A percentile compares a stretch with the other conserved stretches of the same genome.
These are phyloP conservation scores for Jaculus jaculus DNA, from an alignment of 2,113 vertebrate species.

Conservation along the genomic window DNA sequence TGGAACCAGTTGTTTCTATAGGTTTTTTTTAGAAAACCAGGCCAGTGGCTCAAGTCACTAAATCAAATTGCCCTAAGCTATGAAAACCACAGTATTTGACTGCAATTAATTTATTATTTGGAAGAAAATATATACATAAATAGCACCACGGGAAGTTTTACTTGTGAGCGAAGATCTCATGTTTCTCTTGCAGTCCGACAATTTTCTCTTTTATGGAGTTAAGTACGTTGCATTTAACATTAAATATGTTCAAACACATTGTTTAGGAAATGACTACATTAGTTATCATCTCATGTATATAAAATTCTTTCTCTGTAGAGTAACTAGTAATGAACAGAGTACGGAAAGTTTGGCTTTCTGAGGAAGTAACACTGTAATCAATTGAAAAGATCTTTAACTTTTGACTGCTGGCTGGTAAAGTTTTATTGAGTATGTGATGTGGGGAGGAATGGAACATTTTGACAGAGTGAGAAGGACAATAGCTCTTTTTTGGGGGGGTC, in stretches of 20 bases:
- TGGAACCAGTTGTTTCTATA: conserved; percentile 70
- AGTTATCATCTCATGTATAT: not conserved
- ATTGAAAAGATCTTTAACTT: conserved; percentile 50
- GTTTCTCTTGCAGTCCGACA: not conserved
- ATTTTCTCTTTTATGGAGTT: not conserved
- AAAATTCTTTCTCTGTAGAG: not conserved
- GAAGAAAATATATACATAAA: conserved; percentile 43
- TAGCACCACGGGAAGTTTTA: conserved; percentile 27
- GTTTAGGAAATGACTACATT: not conserved
- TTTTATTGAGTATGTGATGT: not conserved
- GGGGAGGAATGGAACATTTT: not conserved
- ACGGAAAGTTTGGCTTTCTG: conserved; percentile 4
- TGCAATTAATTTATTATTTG: conserved; percentile 73
- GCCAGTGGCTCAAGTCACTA: conserved; percentile 67
- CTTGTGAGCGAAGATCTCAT: conserved; percentile 35
- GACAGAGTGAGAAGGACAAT: conserved; percentile 21
- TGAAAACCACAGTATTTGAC: conserved; percentile 50
- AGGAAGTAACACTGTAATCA: not conserved
- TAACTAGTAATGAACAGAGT: conserved; percentile 22
- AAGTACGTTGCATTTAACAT: not conserved
- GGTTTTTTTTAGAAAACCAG: conserved; percentile 66
- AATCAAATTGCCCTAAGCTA: conserved; percentile 69
- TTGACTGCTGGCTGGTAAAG: conserved; percentile 31
- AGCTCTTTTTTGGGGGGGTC: conserved; percentile 22
- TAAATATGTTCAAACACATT: not conserved